Percentiles rank a stretch among this genome's conserved stretches.
Conservation (phyloP, 2,888 invertebrate genomes). For the Sipha maydis region DNA sequence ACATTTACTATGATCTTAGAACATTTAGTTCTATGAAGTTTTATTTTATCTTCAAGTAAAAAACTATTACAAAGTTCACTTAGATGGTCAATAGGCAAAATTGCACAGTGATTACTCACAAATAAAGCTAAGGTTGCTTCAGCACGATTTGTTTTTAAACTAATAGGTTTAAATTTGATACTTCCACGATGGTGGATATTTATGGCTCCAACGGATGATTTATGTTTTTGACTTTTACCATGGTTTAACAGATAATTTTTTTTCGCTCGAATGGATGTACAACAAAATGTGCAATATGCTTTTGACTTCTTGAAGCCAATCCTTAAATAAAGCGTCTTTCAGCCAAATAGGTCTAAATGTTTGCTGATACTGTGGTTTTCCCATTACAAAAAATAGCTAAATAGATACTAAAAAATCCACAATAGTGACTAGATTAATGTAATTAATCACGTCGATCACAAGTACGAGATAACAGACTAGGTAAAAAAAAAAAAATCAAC, state of each 20-base stretch:
- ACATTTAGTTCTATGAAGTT: constrained; percentile 7
- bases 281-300: neutral
- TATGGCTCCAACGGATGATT: neutral
- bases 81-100: neutral
- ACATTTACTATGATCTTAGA: neutral
- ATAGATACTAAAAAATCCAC: no score
- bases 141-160: neutral
- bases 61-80: neutral
- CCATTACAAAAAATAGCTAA: neutral
- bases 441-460: no score
- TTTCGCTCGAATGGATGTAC: neutral
- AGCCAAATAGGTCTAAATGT: neutral
- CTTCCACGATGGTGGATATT: neutral
- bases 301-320: neutral
- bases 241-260: neutral
- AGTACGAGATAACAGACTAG: no score
- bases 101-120: neutral
- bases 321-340: neutral
- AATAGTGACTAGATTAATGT: no score
- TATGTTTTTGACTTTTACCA: neutral
- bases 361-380: neutral
- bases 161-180: neutral
- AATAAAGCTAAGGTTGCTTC: neutral
- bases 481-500: no score
- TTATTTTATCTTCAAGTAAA: neutral